A percentile compares a stretch with the other conserved stretches of the same genome.
phyloP scores from a whole-genome alignment of 2,888 invertebrate species.

The Ectemnius cavifrons region DNA sequence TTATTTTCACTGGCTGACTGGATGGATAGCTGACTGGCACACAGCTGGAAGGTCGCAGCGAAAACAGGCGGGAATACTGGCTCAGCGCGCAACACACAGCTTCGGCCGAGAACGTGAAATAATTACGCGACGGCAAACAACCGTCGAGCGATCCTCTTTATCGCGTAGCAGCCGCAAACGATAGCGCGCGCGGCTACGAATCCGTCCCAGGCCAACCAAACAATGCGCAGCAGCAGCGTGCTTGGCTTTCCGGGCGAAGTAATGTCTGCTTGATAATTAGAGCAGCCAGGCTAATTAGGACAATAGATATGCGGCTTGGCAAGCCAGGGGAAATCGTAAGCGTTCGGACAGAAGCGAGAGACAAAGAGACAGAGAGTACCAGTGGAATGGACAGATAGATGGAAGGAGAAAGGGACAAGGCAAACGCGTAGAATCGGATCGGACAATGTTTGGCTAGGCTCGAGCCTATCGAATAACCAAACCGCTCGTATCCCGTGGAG shows the following conservation, averaged over 20 bases:
- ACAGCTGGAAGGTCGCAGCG: not conserved
- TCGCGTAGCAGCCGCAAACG: constrained; percentile 32
- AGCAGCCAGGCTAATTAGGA: constrained; percentile 39
- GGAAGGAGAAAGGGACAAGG: constrained; percentile 22
- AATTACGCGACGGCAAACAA: constrained; percentile 65
- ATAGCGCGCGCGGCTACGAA: not conserved
- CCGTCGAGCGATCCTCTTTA: constrained; percentile 52
- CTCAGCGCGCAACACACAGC: not conserved
- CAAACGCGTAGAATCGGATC: constrained; percentile 40
- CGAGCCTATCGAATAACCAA: constrained; percentile 51
- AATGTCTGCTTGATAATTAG: constrained; percentile 35
- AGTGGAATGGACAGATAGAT: too few relatives aligned
- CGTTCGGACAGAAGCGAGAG: too few relatives aligned
- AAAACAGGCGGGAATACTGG: constrained; percentile 7
- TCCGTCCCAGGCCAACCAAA: constrained; percentile 13
- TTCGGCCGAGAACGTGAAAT: constrained; percentile 53
- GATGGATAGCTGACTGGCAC: not conserved
- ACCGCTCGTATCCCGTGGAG: constrained; percentile 34
- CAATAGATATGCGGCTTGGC: constrained; percentile 23
- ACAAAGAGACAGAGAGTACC: too few relatives aligned
- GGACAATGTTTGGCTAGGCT: constrained; percentile 47
- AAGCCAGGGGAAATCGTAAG: not conserved
- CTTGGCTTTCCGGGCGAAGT: constrained; percentile 10
- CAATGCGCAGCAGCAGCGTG: not conserved
- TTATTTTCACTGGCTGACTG: not conserved